Conservation (phyloP, 1,140 invertebrate species). For the Drosophila pseudoobscura region DNA sequence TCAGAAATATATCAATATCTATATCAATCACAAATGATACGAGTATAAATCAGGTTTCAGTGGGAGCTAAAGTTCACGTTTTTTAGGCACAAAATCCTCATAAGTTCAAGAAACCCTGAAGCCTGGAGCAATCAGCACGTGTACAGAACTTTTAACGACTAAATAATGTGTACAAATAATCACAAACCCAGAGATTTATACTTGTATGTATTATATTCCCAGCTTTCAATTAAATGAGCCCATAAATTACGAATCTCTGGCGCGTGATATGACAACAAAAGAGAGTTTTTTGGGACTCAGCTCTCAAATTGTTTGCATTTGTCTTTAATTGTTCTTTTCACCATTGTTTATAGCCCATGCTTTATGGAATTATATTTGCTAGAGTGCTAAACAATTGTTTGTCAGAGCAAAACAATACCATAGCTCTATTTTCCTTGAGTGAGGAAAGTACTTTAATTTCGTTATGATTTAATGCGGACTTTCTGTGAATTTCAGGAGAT, state of each 20-base stretch:
- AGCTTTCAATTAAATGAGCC: constrained; percentile 37
- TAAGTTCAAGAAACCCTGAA: constrained; percentile 48
- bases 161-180: constrained; percentile 29
- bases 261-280: constrained; percentile 47
- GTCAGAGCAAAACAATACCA: constrained; percentile 25
- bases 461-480: not conserved
- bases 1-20: too few relatives aligned
- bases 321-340: constrained; percentile 29
- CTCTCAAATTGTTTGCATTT: constrained; percentile 40
- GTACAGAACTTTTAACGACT: constrained; percentile 33
- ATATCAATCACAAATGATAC: too few relatives aligned
- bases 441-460: too few relatives aligned
- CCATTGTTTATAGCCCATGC: constrained; percentile 15
- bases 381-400: constrained; percentile 28
- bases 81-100: too few relatives aligned
- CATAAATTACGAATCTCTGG: constrained; percentile 38
- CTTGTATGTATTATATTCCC: constrained; percentile 1
- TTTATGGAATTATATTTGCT: constrained; percentile 36
- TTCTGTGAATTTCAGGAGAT: constrained; percentile 6
- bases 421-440: constrained; percentile 10
- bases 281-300: constrained; percentile 2
- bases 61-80: too few relatives aligned
- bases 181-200: not conserved
- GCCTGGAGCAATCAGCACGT: constrained; percentile 33
- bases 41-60: too few relatives aligned